A percentile compares a stretch with the other conserved stretches of the same genome.
Evolutionary conservation across 1,140 invertebrate species (phyloP).

Genomic region (Drosophila seguyi): DNA sequence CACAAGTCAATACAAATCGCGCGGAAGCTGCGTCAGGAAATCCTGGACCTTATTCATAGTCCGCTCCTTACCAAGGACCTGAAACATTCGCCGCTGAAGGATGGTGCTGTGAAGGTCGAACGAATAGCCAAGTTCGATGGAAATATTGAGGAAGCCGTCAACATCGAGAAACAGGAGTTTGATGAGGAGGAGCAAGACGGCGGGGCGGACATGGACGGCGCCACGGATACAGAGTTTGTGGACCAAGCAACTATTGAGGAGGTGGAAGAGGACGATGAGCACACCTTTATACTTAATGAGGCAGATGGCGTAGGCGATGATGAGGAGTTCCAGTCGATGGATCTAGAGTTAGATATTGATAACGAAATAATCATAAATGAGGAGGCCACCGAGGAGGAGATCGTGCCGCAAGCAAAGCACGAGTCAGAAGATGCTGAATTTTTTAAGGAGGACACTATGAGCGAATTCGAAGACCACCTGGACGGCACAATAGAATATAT

Average conservation of each 20-base stretch:
- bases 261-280: slow-evolving; percentile 34
- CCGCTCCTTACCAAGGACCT: slow-evolving; percentile 58
- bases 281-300: slow-evolving; percentile 41
- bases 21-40: slow-evolving; percentile 63
- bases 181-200: slow-evolving; percentile 34
- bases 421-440: slow-evolving; percentile 36
- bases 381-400: slow-evolving; percentile 35
- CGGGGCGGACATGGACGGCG: slow-evolving; percentile 3
- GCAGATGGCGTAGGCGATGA: slow-evolving; percentile 39
- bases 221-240: slow-evolving; percentile 21
- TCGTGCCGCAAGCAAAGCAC: slow-evolving; percentile 24
- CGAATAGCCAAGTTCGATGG: slow-evolving; percentile 49
- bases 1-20: slow-evolving; percentile 72
- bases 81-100: slow-evolving; percentile 34
- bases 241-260: slow-evolving; percentile 17
- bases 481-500: slow-evolving; percentile 73
- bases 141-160: slow-evolving; percentile 17
- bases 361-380: slow-evolving; percentile 75
- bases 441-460: slow-evolving; percentile 66
- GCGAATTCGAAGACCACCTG: slow-evolving; percentile 66
- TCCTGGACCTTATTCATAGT: slow-evolving; percentile 65
- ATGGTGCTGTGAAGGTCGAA: slow-evolving; percentile 18
- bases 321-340: slow-evolving; percentile 57
- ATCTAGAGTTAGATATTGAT: slow-evolving; percentile 68
- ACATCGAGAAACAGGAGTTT: slow-evolving; percentile 30